These are phyloP conservation scores for Disparrhopalites patrizii DNA, from an alignment of 2,888 invertebrate species.

Conservation along the genomic window DNA sequence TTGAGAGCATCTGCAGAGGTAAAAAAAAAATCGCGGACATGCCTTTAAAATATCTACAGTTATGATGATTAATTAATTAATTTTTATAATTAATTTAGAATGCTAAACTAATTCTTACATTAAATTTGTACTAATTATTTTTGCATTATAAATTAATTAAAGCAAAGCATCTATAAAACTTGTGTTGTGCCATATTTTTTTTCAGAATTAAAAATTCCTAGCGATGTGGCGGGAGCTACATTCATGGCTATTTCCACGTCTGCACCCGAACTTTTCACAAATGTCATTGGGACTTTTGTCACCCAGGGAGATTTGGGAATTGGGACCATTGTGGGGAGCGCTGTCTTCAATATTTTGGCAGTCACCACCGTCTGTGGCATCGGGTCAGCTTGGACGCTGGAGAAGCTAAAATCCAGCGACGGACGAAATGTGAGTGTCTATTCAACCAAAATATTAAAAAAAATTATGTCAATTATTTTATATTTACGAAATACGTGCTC, in stretches of 20 bases:
- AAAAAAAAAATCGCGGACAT: slow-evolving; percentile 47
- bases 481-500: background rate
- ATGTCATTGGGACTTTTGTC: slow-evolving; percentile 80
- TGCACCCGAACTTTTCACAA: slow-evolving; percentile 79
- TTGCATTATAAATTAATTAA: background rate
- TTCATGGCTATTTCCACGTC: slow-evolving; percentile 92
- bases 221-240: slow-evolving; percentile 88
- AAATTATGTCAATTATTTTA: background rate
- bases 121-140: background rate
- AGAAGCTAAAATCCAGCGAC: slow-evolving; percentile 22
- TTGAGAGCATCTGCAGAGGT: slow-evolving; percentile 63
- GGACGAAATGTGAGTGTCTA: slow-evolving; percentile 24
- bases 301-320: slow-evolving; percentile 60
- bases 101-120: no score
- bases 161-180: background rate
- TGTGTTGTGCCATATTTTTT: background rate
- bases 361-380: slow-evolving; percentile 50
- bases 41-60: background rate
- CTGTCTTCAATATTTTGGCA: slow-evolving; percentile 51
- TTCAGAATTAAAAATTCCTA: slow-evolving; percentile 70
- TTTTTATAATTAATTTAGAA: background rate
- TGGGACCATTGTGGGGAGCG: slow-evolving; percentile 56
- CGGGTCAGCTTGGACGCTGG: slow-evolving; percentile 36
- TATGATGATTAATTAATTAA: background rate
- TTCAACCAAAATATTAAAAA: background rate